Percentiles rank a stretch among this genome's conserved stretches.
These are phyloP conservation scores for Camelus bactrianus DNA, from an alignment of 2,113 vertebrate species.

Conservation along the genomic window DNA sequence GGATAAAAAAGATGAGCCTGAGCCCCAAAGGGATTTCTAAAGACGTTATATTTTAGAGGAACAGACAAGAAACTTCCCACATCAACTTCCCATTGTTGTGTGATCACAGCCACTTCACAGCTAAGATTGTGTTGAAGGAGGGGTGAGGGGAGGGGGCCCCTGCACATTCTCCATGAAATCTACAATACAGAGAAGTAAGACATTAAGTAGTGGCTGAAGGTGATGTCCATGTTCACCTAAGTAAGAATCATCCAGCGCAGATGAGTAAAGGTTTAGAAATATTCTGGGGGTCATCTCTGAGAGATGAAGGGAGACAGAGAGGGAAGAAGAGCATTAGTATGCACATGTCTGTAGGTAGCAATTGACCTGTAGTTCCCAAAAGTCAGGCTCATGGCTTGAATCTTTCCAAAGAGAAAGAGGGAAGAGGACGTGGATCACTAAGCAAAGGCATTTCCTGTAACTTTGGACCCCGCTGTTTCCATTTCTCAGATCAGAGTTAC, in stretches of 20 bases:
- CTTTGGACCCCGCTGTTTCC: not conserved
- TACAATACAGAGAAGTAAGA: not conserved
- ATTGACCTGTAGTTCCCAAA: not conserved
- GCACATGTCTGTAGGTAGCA: not conserved
- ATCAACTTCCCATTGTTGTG: not conserved
- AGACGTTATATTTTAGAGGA: not conserved
- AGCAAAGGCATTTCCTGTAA: fast-evolving
- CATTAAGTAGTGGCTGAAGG: not conserved
- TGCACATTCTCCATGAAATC: not conserved
- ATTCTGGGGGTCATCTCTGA: not conserved
- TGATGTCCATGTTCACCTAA: not conserved
- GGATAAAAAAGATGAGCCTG: not conserved
- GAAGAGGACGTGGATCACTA: not conserved
- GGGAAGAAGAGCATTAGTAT: not conserved
- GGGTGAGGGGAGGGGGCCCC: not conserved
- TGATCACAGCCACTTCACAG: not conserved
- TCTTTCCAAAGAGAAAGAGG: not conserved
- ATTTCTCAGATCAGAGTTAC: not conserved
- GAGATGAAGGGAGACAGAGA: not conserved
- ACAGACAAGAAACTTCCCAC: not conserved
- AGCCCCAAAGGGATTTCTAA: not conserved
- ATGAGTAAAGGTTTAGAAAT: not conserved
- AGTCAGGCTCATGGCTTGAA: not conserved
- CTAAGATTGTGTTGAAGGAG: not conserved
- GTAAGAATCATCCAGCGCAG: not conserved